Base-by-base conservation (phyloP, 2,888 invertebrate genomes). In the Xanthia togata region DNA sequence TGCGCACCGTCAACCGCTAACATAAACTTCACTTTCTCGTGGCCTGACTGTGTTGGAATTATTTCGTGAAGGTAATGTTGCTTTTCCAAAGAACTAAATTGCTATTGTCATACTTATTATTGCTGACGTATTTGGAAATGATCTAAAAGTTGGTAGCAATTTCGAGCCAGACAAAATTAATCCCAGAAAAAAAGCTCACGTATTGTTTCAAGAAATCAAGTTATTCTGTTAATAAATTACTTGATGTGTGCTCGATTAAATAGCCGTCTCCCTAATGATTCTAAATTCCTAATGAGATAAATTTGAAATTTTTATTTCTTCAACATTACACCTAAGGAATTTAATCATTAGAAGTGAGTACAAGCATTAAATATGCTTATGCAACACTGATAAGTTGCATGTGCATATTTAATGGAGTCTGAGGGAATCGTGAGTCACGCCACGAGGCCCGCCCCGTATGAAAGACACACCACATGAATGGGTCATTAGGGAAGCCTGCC, bases 381-480 rank as follows among this genome's bases (percentile, higher is more conserved):
- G 31, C 31, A 31, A 31, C 31, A 31, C 31, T n/a, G 81, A 83
- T 78, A 68, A 78, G 44, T 85, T 85, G 83, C 87, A 82, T 84
- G 86, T 83, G 87, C 82, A 89, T 88, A 82, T 82, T 85, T 87
- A 87, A 87, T 82, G 78, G 84, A 73, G 87, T 84, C 83, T 85
- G 82, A 80, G 73, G 64, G 87, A 89, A 85, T 92, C 92, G 92
- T 93, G 94, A 93, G 88, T 93, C 93, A 93, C 91, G 92, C 85
- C 72, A 72, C 73, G 83, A 85, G 85, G 84, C 79, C 83, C 83
- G 84, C 89, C 87, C 68, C 20, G 78, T 88, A 91, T 91, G 91
- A 93, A 91, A 91, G 91, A 90, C 88, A 90, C 88, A 91, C 89
- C 87, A 89, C 91, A 91, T 95, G 94, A 95, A 95, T 95, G 93